These are phyloP conservation scores for Dunckerocampus dactyliophorus DNA, from an alignment of 2,113 vertebrate species.

Conservation along the genomic window DNA sequence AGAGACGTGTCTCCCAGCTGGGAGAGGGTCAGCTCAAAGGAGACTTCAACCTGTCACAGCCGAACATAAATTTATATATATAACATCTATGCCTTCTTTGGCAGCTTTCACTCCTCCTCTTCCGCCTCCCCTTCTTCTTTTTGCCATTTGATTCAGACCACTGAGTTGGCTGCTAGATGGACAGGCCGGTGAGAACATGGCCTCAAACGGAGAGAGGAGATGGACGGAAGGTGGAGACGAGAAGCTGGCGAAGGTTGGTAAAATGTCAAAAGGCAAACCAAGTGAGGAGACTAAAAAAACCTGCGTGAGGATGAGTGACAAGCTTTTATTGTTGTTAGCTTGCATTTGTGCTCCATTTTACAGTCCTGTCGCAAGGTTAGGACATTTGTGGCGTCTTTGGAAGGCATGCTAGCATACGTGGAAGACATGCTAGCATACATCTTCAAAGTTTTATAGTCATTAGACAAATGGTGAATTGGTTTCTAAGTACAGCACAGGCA, in stretches of 20 bases:
- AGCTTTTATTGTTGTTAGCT: conserved; percentile 4
- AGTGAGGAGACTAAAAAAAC: conserved; percentile 62
- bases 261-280: conserved; percentile 62
- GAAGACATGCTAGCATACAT: too few relatives aligned
- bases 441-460: too few relatives aligned
- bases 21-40: conserved; percentile 65
- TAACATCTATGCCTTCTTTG: conserved; percentile 39
- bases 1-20: conserved; percentile 61
- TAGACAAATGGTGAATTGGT: too few relatives aligned
- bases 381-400: too few relatives aligned
- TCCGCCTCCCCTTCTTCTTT: conserved; percentile 40
- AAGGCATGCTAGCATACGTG: too few relatives aligned
- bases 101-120: conserved; percentile 45
- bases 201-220: conserved; percentile 23
- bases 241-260: conserved; percentile 26
- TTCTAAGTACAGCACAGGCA: too few relatives aligned
- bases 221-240: conserved; percentile 20
- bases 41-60: conserved; percentile 77
- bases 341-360: neutral
- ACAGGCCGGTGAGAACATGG: conserved; percentile 48
- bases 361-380: too few relatives aligned
- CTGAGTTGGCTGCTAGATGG: conserved; percentile 62
- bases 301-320: conserved; percentile 58
- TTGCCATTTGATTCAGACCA: conserved; percentile 69
- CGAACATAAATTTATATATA: neutral